Evolutionary conservation across 2,888 invertebrate species (phyloP).

Genomic region (Frankliniella intonsa): DNA sequence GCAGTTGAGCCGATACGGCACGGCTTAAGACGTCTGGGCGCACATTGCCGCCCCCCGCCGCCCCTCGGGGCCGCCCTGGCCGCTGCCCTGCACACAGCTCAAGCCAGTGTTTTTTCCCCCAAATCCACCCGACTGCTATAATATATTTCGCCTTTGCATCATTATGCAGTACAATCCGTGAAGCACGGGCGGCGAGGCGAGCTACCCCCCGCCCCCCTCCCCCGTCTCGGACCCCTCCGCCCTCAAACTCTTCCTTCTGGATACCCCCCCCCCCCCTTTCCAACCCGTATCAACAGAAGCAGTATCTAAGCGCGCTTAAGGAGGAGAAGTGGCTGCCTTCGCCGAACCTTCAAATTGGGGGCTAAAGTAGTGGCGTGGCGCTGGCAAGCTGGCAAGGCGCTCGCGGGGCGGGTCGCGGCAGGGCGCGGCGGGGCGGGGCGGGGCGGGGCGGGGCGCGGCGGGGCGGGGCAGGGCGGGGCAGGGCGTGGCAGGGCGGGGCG

Average conservation of each 20-base stretch:
- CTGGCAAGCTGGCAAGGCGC: no score
- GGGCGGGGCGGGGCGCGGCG: neutral
- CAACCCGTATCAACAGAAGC: no score
- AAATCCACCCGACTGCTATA: neutral
- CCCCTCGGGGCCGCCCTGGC: neutral
- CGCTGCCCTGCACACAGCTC: neutral
- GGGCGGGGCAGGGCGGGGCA: no score
- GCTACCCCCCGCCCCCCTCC: neutral
- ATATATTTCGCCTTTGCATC: neutral
- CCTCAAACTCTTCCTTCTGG: neutral
- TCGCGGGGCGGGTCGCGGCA: neutral
- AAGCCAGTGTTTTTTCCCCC: neutral
- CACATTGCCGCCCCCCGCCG: neutral
- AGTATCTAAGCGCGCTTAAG: no score
- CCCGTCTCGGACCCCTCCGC: neutral
- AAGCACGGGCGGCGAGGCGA: no score
- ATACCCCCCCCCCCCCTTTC: neutral
- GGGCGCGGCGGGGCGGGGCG: neutral
- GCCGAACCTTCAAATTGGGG: no score
- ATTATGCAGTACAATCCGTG: neutral
- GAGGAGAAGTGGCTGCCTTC: no score
- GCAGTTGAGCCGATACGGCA: neutral
- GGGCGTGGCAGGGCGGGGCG: neutral
- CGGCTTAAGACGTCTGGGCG: neutral
- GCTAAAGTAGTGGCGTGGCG: no score